A percentile compares a stretch with the other conserved stretches of the same genome.
Conservation (phyloP, 2,113 vertebrate species). For the Sitta europaea region DNA sequence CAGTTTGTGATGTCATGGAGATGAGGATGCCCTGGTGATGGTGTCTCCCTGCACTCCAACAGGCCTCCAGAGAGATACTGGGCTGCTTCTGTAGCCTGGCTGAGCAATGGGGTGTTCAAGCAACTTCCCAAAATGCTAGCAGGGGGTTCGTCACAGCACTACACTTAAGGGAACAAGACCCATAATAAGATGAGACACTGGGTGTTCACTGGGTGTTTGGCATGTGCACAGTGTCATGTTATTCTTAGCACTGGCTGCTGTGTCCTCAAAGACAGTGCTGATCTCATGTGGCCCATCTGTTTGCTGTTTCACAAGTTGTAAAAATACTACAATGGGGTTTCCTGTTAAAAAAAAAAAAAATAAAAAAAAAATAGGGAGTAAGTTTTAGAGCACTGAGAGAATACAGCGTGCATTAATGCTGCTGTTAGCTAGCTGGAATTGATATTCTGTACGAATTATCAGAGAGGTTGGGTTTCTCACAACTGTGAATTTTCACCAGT, state of each 20-base stretch:
- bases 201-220: fast-evolving
- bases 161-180: fast-evolving
- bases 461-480: not conserved
- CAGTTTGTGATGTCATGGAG: not conserved
- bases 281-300: not conserved
- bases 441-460: not conserved
- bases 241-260: not conserved
- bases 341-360: not conserved
- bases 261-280: not conserved
- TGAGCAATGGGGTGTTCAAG: not conserved
- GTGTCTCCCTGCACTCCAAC: not conserved
- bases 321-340: not conserved
- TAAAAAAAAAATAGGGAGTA: not conserved
- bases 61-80: not conserved
- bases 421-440: not conserved
- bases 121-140: not conserved
- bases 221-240: fast-evolving
- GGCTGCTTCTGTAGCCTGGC: not conserved
- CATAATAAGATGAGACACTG: fast-evolving
- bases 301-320: not conserved
- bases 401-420: not conserved
- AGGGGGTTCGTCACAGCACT: not conserved
- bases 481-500: not conserved
- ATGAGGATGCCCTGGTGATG: not conserved
- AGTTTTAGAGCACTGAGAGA: fast-evolving